Evolutionary conservation across 2,888 invertebrate genomes (phyloP).

Genomic region (Caenorhabditis auriculariae): DNA sequence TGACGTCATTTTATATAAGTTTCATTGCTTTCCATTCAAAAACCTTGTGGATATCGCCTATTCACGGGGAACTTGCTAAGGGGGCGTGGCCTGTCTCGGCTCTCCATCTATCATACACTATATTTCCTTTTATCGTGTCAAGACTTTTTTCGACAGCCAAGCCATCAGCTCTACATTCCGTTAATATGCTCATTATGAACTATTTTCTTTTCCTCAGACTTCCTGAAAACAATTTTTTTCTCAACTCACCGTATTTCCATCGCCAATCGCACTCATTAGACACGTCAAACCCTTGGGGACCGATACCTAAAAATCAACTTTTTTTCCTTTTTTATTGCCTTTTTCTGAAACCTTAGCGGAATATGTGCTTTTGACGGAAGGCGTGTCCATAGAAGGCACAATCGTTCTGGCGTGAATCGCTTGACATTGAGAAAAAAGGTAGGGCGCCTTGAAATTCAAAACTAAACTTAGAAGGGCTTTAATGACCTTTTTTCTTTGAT

Average conservation of each 20-base stretch:
- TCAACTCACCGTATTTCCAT: slow-evolving; percentile 22
- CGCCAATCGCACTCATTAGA: slow-evolving; percentile 80
- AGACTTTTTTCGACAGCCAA: too few species aligned
- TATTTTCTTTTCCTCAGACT: too few species aligned
- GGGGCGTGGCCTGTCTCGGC: too few species aligned
- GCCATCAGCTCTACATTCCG: too few species aligned
- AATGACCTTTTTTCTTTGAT: not conserved
- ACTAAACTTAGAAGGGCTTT: not conserved
- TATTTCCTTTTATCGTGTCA: too few species aligned
- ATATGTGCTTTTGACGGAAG: slow-evolving; percentile 83
- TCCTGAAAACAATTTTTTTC: too few species aligned
- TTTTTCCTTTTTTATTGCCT: not conserved
- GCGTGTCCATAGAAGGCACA: slow-evolving; percentile 88
- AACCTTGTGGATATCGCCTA: too few species aligned
- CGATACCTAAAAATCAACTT: slow-evolving; percentile 69
- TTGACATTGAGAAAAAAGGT: slow-evolving; percentile 71
- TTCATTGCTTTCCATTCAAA: too few species aligned
- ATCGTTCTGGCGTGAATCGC: slow-evolving; percentile 87
- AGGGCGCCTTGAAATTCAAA: slow-evolving; percentile 69
- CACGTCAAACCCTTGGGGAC: slow-evolving; percentile 78
- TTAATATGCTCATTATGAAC: too few species aligned
- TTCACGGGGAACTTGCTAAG: too few species aligned
- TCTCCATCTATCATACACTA: too few species aligned
- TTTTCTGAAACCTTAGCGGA: slow-evolving; percentile 69
- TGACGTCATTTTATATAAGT: too few species aligned